Base-by-base conservation (phyloP, 2,888 invertebrate species). In the Crocallis elinguaria region DNA sequence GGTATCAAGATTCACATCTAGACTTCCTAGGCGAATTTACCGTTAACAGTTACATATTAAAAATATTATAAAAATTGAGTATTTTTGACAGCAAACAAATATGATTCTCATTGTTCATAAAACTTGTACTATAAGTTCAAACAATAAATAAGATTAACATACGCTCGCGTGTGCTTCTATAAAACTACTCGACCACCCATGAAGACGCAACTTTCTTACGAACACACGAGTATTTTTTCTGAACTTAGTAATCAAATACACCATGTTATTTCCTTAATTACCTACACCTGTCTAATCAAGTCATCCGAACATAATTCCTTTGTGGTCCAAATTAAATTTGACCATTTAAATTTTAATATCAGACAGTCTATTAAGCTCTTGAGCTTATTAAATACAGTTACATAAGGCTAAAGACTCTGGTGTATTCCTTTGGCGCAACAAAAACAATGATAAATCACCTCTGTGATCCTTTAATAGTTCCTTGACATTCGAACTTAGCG, bases 391-490 rank as follows among this genome's bases (percentile, higher is more conserved):
- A 66, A 67, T 75, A 84, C 84, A 82, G 85, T 84, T 85, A 84
- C 68, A 61, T 36, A 61, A 69, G 62, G 53, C 66, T 72, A 71
- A 75, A 73, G 61, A 66, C 74, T 68, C 70, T 4, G 19, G 69
- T 71, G 68, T 67, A 75, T 75, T 75, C 62, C 67, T 76, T 73
- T 60, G 60, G 57, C 64, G 72, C 67, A 75, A 81, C 82, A 86
- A 87, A 87, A 86, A 85, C 78, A 69, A 79, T 85, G 87, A 89
- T 87, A 76, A 79, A 88, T 89, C 75, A 73, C 76, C 61, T 69
- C 67, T 75, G 66, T 72, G 69, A 72, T 78, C 75, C 74, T 75
- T 55, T 66, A 73, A 73, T 72, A 75, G 80, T 77, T 82, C 75
- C 68, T 80, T 78, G 82, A 83, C 79, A 74, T 79, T 71, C 62